These are phyloP conservation scores for Ovibos moschatus DNA, from an alignment of 2,113 vertebrate species.

Conservation along the genomic window DNA sequence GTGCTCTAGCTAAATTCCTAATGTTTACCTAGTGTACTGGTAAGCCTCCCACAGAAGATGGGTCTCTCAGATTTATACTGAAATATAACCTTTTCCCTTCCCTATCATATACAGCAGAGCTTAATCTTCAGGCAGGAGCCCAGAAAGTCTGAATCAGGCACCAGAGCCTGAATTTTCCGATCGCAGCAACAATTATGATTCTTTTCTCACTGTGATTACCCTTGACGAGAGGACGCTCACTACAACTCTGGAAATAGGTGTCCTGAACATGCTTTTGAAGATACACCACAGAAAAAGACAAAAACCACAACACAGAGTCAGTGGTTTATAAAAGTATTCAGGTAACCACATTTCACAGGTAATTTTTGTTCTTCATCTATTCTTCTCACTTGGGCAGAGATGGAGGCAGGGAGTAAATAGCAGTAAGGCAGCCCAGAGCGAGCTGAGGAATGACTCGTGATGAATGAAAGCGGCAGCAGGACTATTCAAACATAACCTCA, in stretches of 20 bases:
- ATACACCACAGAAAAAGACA: not conserved
- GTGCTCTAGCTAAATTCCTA: conserved; percentile 33
- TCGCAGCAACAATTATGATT: not conserved
- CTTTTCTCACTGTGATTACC: not conserved
- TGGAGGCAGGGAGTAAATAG: not conserved
- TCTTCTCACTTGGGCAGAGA: conserved; percentile 68
- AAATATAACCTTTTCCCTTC: conserved; percentile 39
- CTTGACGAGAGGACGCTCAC: not conserved
- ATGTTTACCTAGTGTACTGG: not conserved
- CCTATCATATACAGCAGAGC: not conserved
- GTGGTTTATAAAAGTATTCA: conserved; percentile 41
- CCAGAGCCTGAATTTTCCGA: conserved; percentile 12
- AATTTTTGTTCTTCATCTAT: conserved; percentile 54
- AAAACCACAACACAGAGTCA: conserved; percentile 3
- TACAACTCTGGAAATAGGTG: not conserved
- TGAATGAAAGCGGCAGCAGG: conserved; percentile 55
- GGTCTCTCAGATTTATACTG: not conserved
- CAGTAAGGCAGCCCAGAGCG: conserved; percentile 54
- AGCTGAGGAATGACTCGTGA: conserved; percentile 53
- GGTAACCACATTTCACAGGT: conserved; percentile 51
- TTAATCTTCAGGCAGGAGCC: not conserved
- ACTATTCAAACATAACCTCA: conserved; percentile 39
- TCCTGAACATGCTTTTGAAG: not conserved
- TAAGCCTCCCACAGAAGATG: conserved; percentile 21
- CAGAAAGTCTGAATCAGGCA: not conserved